A percentile compares a stretch with the other conserved stretches of the same genome.
Conservation (phyloP, 2,113 vertebrate species). For the Ammodytes dubius region DNA sequence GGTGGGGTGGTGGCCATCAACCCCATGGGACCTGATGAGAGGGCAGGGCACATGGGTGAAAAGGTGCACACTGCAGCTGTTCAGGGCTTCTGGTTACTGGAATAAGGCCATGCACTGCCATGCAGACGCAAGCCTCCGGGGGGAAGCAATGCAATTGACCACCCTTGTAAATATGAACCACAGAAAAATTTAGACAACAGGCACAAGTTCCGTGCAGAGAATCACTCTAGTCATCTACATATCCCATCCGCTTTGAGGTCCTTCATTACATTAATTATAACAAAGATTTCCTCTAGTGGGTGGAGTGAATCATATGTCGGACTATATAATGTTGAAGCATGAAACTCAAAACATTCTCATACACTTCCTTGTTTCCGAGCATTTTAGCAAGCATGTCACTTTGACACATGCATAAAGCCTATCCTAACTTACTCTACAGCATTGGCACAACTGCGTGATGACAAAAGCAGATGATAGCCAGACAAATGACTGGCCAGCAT, state of each 20-base stretch:
- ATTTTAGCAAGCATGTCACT: conserved; percentile 51
- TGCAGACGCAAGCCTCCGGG: conserved; percentile 78
- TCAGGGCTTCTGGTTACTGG: background rate
- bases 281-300: background rate
- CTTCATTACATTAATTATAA: conserved; percentile 15
- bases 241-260: conserved; percentile 5
- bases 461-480: conserved; percentile 9
- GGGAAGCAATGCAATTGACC: conserved; percentile 61
- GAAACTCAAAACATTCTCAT: conserved; percentile 20
- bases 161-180: conserved; percentile 26
- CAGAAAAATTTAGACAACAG: conserved; percentile 54
- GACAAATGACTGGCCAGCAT: conserved; percentile 57
- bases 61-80: background rate
- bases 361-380: conserved; percentile 27
- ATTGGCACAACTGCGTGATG: conserved; percentile 20
- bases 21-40: conserved; percentile 88
- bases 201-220: conserved; percentile 21
- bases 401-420: conserved; percentile 74
- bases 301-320: conserved; percentile 8
- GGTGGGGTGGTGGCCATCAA: conserved; percentile 89
- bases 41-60: conserved; percentile 40
- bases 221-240: conserved; percentile 22
- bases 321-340: background rate
- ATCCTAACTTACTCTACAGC: conserved; percentile 1
- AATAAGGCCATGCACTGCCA: conserved; percentile 73